phyloP scores from a whole-genome alignment of 2,888 invertebrate genomes.

The Scaptomyza polygonia region DNA sequence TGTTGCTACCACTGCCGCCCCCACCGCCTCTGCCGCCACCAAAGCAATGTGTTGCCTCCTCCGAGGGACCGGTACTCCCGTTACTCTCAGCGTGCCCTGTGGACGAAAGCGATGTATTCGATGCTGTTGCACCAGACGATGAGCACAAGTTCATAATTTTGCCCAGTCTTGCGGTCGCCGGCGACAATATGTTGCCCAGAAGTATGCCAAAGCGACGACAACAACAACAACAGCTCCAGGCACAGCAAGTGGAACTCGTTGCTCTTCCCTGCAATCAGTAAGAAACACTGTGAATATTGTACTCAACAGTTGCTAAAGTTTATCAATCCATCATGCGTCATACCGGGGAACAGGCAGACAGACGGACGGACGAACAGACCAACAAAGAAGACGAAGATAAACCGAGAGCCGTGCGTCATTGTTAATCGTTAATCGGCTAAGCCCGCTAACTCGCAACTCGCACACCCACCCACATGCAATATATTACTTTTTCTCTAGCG shows the following conservation, averaged over 20 bases:
- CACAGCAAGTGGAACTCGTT: constrained; percentile 61
- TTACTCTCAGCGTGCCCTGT: constrained; percentile 68
- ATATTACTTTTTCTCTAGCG: constrained; percentile 53
- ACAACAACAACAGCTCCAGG: constrained; percentile 58
- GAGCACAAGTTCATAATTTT: constrained; percentile 85
- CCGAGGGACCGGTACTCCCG: constrained; percentile 58
- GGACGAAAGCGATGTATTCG: constrained; percentile 80
- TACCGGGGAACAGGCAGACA: constrained; percentile 4
- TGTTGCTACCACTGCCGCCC: constrained; percentile 41
- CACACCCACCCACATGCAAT: constrained; percentile 25
- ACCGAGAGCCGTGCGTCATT: constrained; percentile 53
- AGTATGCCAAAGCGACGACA: constrained; percentile 66
- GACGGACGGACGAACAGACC: constrained; percentile 13
- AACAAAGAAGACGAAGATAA: neutral
- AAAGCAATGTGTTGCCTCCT: constrained; percentile 72
- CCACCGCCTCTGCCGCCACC: constrained; percentile 59
- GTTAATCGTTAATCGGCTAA: constrained; percentile 35
- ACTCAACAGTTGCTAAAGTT: constrained; percentile 47
- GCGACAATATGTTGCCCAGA: constrained; percentile 82
- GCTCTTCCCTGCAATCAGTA: constrained; percentile 49
- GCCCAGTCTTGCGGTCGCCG: constrained; percentile 81
- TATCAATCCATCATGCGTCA: constrained; percentile 67
- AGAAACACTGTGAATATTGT: constrained; percentile 1
- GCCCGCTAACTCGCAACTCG: constrained; percentile 6
- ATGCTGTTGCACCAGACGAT: constrained; percentile 83